These are phyloP conservation scores for Temnothorax unifasciatus DNA, from an alignment of 2,888 invertebrate genomes.

Conservation along the genomic window DNA sequence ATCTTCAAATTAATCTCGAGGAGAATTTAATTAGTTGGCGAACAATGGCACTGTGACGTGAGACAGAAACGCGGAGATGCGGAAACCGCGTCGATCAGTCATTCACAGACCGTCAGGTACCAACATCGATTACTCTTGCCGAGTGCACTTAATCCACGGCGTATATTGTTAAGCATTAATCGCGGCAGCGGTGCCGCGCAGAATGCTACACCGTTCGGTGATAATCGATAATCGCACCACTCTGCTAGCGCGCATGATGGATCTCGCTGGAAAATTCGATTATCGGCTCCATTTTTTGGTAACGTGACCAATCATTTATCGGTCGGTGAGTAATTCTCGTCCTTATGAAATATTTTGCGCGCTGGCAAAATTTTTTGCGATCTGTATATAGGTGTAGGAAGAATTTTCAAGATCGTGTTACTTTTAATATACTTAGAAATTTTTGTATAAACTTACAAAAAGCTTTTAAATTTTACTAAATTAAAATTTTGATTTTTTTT, in stretches of 20 bases:
- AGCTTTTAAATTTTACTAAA: not conserved
- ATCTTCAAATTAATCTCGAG: slow-evolving; percentile 70
- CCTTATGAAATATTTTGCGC: slow-evolving; percentile 24
- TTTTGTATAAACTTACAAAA: not conserved
- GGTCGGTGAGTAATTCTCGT: slow-evolving; percentile 19
- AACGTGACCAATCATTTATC: slow-evolving; percentile 39
- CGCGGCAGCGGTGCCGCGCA: slow-evolving; percentile 16
- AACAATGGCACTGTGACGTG: slow-evolving; percentile 65
- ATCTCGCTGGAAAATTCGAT: slow-evolving; percentile 35
- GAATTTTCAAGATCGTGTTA: not conserved
- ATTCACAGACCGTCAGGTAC: slow-evolving; percentile 61
- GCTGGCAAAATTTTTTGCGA: slow-evolving; percentile 14
- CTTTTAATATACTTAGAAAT: not conserved
- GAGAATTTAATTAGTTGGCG: slow-evolving; percentile 71
- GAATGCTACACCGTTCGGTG: slow-evolving; percentile 35
- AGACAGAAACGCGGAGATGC: slow-evolving; percentile 62
- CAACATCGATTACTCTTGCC: slow-evolving; percentile 56
- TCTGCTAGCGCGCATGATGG: slow-evolving; percentile 29
- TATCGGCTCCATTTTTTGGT: slow-evolving; percentile 36
- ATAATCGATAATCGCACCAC: slow-evolving; percentile 43
- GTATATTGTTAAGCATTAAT: slow-evolving; percentile 54
- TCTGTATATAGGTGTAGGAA: not conserved
- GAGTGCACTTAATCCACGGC: slow-evolving; percentile 54
- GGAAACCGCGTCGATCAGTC: slow-evolving; percentile 67
- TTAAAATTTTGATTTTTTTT: not conserved